Conservation (phyloP, 2,797 vertebrate genomes). For the Enoplosus armatus region DNA sequence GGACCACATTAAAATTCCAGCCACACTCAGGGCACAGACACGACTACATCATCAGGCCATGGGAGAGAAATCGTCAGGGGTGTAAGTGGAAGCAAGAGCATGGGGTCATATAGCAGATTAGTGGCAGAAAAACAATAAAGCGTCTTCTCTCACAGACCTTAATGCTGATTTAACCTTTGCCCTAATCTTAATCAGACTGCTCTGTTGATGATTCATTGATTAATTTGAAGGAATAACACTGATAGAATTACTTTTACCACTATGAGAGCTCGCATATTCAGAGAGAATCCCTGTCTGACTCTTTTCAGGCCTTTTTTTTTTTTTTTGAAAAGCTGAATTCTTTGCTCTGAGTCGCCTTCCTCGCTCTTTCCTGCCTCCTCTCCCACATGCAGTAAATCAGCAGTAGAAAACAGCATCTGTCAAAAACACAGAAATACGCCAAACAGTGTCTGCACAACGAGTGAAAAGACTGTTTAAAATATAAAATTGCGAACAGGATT, state of each 20-base stretch:
- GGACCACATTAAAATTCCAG: slow-evolving; percentile 66
- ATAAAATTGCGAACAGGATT: slow-evolving; percentile 32
- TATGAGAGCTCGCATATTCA: background rate
- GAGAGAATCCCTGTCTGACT: slow-evolving; percentile 4
- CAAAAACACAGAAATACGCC: slow-evolving; percentile 51
- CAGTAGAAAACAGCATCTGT: slow-evolving; percentile 49
- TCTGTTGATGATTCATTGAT: slow-evolving; percentile 54
- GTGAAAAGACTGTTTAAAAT: slow-evolving; percentile 38
- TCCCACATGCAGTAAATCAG: slow-evolving; percentile 44
- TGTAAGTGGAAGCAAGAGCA: slow-evolving; percentile 29
- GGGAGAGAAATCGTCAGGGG: slow-evolving; percentile 38
- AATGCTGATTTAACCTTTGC: slow-evolving; percentile 43
- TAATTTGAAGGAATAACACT: slow-evolving; percentile 42
- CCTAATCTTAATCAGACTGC: slow-evolving; percentile 20
- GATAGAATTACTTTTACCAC: slow-evolving; percentile 35
- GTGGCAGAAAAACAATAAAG: slow-evolving; percentile 49
- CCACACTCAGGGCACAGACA: slow-evolving; percentile 48
- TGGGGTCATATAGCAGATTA: slow-evolving; percentile 44
- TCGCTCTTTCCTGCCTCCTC: slow-evolving; percentile 37
- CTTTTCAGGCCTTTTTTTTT: slow-evolving; percentile 7
- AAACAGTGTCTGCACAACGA: slow-evolving; percentile 47
- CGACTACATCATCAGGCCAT: slow-evolving; percentile 57
- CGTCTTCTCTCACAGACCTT: slow-evolving; percentile 33
- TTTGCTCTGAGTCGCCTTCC: slow-evolving; percentile 52
- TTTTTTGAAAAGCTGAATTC: background rate